Evolutionary conservation across 2,113 vertebrate species (phyloP), one percentile per base, ranked within the genome.

Genomic region (Otis tarda): DNA sequence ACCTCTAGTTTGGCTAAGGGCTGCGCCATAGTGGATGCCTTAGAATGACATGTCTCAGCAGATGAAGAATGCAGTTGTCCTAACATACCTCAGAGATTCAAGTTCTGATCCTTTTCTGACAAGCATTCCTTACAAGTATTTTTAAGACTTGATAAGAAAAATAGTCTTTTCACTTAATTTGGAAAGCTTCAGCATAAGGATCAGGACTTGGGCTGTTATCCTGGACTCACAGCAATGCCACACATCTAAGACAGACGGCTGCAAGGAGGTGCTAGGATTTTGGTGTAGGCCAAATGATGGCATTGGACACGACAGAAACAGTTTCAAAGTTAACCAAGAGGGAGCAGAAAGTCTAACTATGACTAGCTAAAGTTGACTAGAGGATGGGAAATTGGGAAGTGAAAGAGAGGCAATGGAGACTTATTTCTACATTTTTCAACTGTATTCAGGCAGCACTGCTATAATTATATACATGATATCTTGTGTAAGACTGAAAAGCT

Each of bases 241-340:
- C 16, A 31, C 2, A 2, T 49, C 35, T 86, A 56, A 43, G 27
- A 57, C 23, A 39, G 39, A 57, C 27, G 8, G 16, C 30, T 83
- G 60, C 35, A 75, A 73, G 16, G 16, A 45, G 50, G 24, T 84
- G 12, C 16, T 53, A n/a, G 19, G 45, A 84, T 69, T 84, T 78
- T 85, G 60, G 10, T 91, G 9, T 41, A 61, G 41, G 21, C 41
- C 28, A 10, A 63, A 57, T 35, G 11, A 27, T 45, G 28, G 13
- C 3, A 0, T 50, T 63, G 27, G n/a, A 30, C 15, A 41, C 0
- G 0, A 73, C 9, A 84, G 28, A 77, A 74, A 83, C 16, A 21
- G 12, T 80, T 94, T 69, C 31, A 67, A 28, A 81, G 41, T 2
- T 49, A 78, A 55, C 24, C 8, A 61, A 70, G 28, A 71, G 6